Evolutionary conservation across 2,888 invertebrate species (phyloP).

Genomic region (Lingula anatina): DNA sequence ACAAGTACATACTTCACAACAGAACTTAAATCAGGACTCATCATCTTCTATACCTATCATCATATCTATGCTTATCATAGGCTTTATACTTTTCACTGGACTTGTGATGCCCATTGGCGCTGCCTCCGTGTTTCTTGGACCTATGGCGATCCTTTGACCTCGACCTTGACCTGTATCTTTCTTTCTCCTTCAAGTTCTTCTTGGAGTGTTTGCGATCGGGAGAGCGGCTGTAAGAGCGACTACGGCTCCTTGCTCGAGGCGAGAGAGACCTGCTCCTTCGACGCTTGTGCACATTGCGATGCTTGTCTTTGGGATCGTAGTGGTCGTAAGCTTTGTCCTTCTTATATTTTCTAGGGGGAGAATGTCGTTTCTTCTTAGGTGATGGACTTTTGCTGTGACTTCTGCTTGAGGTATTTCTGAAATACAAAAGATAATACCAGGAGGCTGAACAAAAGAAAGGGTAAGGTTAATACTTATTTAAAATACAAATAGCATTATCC

Average conservation of each 20-base stretch:
- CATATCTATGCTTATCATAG: too few species aligned
- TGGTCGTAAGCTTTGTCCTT: slow-evolving; percentile 24
- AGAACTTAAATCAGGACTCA: too few species aligned
- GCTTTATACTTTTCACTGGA: too few species aligned
- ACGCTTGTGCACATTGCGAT: slow-evolving; percentile 25
- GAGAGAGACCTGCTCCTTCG: too few species aligned
- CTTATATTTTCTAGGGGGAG: slow-evolving; percentile 19
- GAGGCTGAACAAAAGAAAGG: too few species aligned
- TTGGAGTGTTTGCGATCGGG: slow-evolving; percentile 14
- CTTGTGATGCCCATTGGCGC: too few species aligned
- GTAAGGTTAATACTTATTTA: too few species aligned
- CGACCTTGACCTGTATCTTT: slow-evolving; percentile 4
- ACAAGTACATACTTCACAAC: too few species aligned
- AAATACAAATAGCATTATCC: slow-evolving; percentile 3
- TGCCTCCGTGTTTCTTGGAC: too few species aligned
- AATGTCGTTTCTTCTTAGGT: slow-evolving; percentile 13
- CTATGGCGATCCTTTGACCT: too few species aligned
- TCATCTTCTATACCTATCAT: too few species aligned
- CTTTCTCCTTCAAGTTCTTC: slow-evolving; percentile 5
- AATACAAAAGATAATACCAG: slow-evolving; percentile 15
- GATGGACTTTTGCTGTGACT: slow-evolving; percentile 23
- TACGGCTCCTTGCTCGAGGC: slow-evolving; percentile 19
- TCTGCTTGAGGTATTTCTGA: slow-evolving; percentile 15
- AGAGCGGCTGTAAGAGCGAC: slow-evolving; percentile 19
- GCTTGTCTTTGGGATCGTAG: slow-evolving; percentile 19